Base-by-base conservation (phyloP, 2,113 vertebrate genomes). In the Istiophorus platypterus region DNA sequence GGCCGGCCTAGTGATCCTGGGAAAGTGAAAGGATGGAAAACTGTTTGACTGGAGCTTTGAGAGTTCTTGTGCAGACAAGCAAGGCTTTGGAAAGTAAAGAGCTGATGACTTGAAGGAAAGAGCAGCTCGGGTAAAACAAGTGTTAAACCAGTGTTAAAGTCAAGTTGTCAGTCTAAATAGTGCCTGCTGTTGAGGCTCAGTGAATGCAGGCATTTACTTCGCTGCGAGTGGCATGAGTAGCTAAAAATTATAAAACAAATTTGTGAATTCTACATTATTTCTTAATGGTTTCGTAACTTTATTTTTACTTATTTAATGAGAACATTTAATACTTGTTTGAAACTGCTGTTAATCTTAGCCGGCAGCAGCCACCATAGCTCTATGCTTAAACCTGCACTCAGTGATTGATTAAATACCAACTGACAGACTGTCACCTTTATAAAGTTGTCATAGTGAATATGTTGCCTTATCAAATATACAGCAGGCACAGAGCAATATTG, bases 1-100 rank as follows among this genome's bases (percentile, higher is more conserved):
- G 26, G 34, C 42, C 24, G n/a, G 39, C 41, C 80, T 72, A 0
- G 68, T 72, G 84, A 89, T 81, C 83, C 77, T 22, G 34, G 52
- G 54, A 73, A 80, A 84, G 61, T 39, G 86, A 85, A 78, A 67
- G 59, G 37, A 82, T 78, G 61, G 68, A 49, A 85, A 75, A 59
- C 18, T 6, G 51, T 85, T 79, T 78, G 77, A 89, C 76, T 45
- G 56, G 78, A 78, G 73, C 57, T 69, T 52, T 9, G 39, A 78
- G 78, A 80, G 61, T 41, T 70, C 47, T 26, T 27, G 65, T 54
- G 72, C 68, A 70, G 54, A 81, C 52, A 70, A 70, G 78, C 67
- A 67, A 56, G 6, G 8, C 77, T 84, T 74, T 78, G 29, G 49
- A 78, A 67, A 63, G 58, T 24, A 73, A 68, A 54, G 17, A 18